Conservation (phyloP, 2,113 vertebrate species). For the Tetraodon nigroviridis region DNA sequence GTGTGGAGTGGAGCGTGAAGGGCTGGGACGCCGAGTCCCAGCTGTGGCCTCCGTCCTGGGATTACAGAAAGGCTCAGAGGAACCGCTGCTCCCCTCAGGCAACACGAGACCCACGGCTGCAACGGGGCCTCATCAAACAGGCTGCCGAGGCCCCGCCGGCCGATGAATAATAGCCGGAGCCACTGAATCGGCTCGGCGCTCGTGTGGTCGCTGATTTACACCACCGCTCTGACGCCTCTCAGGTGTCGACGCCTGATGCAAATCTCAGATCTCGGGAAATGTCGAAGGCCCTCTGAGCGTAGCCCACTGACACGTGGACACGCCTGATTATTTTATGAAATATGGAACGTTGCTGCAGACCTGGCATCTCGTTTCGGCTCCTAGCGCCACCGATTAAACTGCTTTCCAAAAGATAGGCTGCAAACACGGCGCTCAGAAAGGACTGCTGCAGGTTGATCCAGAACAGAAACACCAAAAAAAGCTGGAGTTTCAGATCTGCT, state of each 20-base stretch:
- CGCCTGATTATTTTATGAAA: slow-evolving; percentile 56
- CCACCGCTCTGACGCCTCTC: slow-evolving; percentile 25
- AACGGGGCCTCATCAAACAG: slow-evolving; percentile 34
- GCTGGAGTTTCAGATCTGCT: slow-evolving; percentile 19
- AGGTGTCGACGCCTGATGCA: slow-evolving; percentile 28
- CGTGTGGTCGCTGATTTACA: slow-evolving; percentile 39
- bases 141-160: slow-evolving; percentile 46
- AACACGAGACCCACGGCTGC: slow-evolving; percentile 27
- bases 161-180: slow-evolving; percentile 58
- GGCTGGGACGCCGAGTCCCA: slow-evolving; percentile 55
- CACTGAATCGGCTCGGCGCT: slow-evolving; percentile 21
- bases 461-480: slow-evolving; percentile 39
- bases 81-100: slow-evolving; percentile 37
- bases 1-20: slow-evolving; percentile 66
- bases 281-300: slow-evolving; percentile 47
- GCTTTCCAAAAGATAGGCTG: slow-evolving; percentile 3
- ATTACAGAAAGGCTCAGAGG: slow-evolving; percentile 48
- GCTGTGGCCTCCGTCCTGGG: slow-evolving; percentile 65
- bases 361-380: slow-evolving; percentile 47
- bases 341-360: slow-evolving; percentile 44
- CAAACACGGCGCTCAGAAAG: background rate
- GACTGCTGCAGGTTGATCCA: slow-evolving; percentile 8
- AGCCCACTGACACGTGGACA: slow-evolving; percentile 42
- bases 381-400: slow-evolving; percentile 43
- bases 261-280: slow-evolving; percentile 47